Percentiles rank a stretch among this genome's conserved stretches.
Conservation (phyloP, 2,113 vertebrate species). For the Dolichotis patagonum region DNA sequence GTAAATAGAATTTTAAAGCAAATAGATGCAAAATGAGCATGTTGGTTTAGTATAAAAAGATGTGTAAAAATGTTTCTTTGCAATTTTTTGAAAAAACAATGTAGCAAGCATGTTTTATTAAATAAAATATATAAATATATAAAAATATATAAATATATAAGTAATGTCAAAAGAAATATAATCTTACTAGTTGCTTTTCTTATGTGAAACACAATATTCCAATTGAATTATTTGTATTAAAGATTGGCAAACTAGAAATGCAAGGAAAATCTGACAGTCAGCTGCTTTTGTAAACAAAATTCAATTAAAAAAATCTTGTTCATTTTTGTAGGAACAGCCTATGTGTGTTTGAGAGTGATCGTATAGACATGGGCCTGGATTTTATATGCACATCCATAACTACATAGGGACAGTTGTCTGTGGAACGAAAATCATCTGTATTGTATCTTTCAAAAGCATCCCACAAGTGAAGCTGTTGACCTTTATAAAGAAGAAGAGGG, state of each 20-base stretch:
- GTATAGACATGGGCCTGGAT: not conserved
- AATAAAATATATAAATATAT: not conserved
- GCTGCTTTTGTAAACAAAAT: not conserved
- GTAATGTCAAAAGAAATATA: not conserved
- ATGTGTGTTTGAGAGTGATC: not conserved
- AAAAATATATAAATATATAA: not conserved
- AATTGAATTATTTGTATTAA: not conserved
- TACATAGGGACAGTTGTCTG: not conserved
- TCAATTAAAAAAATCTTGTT: not conserved
- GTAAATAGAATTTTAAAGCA: slow-evolving; percentile 4
- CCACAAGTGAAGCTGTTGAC: not conserved
- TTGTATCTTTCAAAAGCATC: not conserved
- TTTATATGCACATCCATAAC: not conserved
- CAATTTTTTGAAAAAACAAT: not conserved
- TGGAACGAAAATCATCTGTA: not conserved
- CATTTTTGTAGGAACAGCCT: not conserved
- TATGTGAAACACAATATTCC: not conserved
- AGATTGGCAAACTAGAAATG: not conserved
- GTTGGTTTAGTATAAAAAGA: not conserved
- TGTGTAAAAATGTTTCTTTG: slow-evolving; percentile 15
- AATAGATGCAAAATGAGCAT: not conserved
- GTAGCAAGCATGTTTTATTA: not conserved
- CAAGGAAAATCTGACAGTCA: not conserved
- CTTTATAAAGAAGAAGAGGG: not conserved
- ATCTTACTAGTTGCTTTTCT: not conserved